Percentiles rank a stretch among this genome's conserved stretches.
phyloP scores from a whole-genome alignment of 2,797 vertebrate genomes.

The Arctocebus calabarensis region DNA sequence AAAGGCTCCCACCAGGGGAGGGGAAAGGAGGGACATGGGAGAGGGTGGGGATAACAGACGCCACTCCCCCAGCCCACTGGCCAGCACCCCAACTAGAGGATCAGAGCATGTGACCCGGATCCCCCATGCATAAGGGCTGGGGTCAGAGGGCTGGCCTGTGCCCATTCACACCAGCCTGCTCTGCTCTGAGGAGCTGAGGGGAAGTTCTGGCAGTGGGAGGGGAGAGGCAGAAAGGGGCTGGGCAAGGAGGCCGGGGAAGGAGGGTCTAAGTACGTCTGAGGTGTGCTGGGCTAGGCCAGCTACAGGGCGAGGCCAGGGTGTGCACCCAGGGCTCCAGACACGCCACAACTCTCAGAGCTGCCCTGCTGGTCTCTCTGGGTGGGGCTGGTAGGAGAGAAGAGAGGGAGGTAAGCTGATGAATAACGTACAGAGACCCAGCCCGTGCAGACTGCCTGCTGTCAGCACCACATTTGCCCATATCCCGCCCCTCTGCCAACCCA shows the following conservation, averaged over 20 bases:
- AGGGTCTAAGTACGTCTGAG: background rate
- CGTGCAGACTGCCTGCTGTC: slow-evolving; percentile 77
- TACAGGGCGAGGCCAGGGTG: slow-evolving; percentile 46
- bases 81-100: background rate
- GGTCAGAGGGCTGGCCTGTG: background rate
- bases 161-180: background rate
- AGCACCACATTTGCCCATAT: slow-evolving; percentile 67
- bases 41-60: background rate
- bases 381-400: background rate
- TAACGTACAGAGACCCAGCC: slow-evolving; percentile 25
- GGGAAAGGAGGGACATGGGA: no score
- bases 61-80: background rate
- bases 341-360: slow-evolving; percentile 27
- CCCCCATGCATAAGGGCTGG: fast-evolving
- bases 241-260: background rate
- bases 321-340: background rate
- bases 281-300: background rate
- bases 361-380: slow-evolving; percentile 65
- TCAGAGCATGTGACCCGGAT: background rate
- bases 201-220: background rate
- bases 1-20: no score
- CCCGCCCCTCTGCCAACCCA: slow-evolving; percentile 81
- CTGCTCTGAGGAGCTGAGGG: background rate
- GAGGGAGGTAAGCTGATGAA: slow-evolving; percentile 48
- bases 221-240: background rate